Evolutionary conservation across 2,113 vertebrate species (phyloP), one percentile per base, ranked within the genome.

Genomic region (Rhinolophus sinicus): DNA sequence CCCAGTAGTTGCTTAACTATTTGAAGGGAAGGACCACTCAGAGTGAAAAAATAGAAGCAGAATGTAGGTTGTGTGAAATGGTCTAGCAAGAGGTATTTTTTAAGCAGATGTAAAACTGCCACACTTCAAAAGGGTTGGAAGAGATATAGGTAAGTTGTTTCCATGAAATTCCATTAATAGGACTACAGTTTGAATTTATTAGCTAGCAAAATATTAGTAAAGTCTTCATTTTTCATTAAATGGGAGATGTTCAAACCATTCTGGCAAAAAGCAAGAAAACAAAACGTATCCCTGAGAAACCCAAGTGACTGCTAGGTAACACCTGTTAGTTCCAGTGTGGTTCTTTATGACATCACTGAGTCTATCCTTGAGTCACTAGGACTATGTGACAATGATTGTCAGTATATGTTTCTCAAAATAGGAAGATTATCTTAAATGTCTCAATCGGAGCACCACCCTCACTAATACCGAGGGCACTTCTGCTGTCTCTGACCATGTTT

Each of bases 301-400:
- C 54, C 30, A 44, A 52, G 44, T 82, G 54, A 91, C 76, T 75
- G 88, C 65, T 83, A 84, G 56, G 21, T 92, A 70, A 70, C 24
- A 81, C 33, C 52, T 94, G 90, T 85, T 77, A 33, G 69, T 50
- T 69, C 35, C 54, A 80, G 3, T 21, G 70, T 47, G 58, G 35
- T 64, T 95, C 77, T 92, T 93, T 96, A 76, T 97, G 97, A 98
- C 75, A 70, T 97, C 97, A 98, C 72, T 60, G 38, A 86, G 35
- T 47, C 81, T 60, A 69, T 38, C 56, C 84, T 30, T 86, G 60
- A 88, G 58, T 94, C 95, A 93, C 83, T 81, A 40, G 89, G 91
- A 14, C 89, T 93, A 38, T 90, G 81, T 95, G 26, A 97, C 62
- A 97, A 35, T 94, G 65, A 6, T n/a, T 19, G 28, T 47, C 44